Percentiles rank a stretch among this genome's conserved stretches.
These are phyloP conservation scores for Neotragus moschatus DNA, from an alignment of 2,113 vertebrate species.

Conservation along the genomic window DNA sequence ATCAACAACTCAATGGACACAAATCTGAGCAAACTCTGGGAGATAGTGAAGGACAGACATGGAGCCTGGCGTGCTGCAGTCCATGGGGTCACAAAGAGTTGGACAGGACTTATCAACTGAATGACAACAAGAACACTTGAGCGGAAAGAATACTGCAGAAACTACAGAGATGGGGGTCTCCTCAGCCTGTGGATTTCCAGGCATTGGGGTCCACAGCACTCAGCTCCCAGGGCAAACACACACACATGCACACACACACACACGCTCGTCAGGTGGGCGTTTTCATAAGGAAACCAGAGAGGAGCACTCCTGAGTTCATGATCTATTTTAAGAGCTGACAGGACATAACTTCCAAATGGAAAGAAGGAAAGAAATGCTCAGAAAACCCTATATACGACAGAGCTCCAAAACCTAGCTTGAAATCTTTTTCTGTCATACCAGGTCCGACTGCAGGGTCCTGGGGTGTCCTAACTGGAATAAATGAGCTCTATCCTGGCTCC, in stretches of 20 bases:
- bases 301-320: background rate
- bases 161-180: accelerated
- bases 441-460: accelerated
- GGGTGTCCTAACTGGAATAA: background rate
- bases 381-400: background rate
- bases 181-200: background rate
- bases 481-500: background rate
- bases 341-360: background rate
- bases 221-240: background rate
- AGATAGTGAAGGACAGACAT: background rate
- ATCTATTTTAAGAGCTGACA: background rate
- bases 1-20: background rate
- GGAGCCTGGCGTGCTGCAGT: background rate
- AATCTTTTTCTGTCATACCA: background rate
- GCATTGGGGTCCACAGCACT: background rate
- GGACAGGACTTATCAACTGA: background rate
- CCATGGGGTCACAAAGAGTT: background rate
- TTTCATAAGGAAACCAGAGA: background rate
- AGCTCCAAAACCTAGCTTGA: background rate
- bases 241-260: background rate
- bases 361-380: background rate
- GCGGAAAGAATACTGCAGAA: background rate
- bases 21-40: background rate
- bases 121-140: background rate
- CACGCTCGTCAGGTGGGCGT: background rate